Evolutionary conservation across 2,113 vertebrate genomes (phyloP), one percentile per base, ranked within the genome.

Genomic region (Plecotus auritus): DNA sequence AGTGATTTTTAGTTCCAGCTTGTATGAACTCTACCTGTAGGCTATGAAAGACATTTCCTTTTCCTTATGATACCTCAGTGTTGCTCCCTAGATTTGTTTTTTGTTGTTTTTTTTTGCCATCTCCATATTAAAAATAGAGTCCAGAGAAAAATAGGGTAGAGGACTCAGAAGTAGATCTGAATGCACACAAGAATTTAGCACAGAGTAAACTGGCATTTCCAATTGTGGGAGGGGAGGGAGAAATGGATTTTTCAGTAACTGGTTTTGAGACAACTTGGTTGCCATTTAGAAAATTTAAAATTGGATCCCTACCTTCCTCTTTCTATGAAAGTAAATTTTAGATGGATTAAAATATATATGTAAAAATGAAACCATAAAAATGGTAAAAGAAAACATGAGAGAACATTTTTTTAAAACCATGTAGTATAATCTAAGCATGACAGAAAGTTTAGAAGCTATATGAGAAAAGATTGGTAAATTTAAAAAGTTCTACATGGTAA

Each of bases 61-160:
- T 93, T 76, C 66, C 76, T 59, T 95, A 70, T 78, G 56, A 66
- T 74, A 32, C 61, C 14, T 90, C 40, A 61, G 2, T 51, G 4
- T 88, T 95, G 23, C 67, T 77, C 77, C 72, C 30, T 88, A 28
- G 45, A 18, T 91, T 94, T n/a, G n/a, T n/a, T 91, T 49, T 82
- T 94, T 94, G 3, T 18, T 87, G 90, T 94, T 92, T 47, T 85
- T 94, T 94, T 30, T 88, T 88, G 42, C 83, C 85, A 88, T 90
- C 51, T 94, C 51, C 78, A 85, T n/a, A 72, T 94, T 93, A 85
- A 91, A 97, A 94, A 77, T 49, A 85, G 72, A 95, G 32, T 73
- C 66, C 17, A 91, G 67, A 78, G 94, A 67, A 66, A 96, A 86
- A 83, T 67, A 95, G 67, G 35, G 69, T 83, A 91, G 67, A 91